phyloP scores from a whole-genome alignment of 2,797 vertebrate genomes.

The Phataginus tetradactyla region DNA sequence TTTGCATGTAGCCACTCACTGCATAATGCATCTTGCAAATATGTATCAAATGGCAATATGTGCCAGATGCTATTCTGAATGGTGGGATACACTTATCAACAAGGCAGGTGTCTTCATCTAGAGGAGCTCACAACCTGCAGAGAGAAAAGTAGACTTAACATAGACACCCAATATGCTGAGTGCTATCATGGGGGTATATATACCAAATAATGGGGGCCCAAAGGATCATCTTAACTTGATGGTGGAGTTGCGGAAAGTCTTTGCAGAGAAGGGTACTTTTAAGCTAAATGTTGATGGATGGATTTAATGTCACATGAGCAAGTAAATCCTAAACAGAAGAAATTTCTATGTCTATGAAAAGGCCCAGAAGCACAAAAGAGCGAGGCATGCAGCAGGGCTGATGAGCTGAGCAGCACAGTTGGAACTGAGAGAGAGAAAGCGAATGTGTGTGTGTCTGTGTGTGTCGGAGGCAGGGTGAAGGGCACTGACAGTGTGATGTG shows the following conservation, averaged over 20 bases:
- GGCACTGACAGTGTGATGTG: neutral
- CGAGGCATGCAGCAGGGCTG: neutral
- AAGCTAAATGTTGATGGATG: neutral
- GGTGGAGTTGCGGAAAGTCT: neutral
- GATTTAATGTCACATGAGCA: neutral
- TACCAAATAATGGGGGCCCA: neutral
- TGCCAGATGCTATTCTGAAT: constrained; percentile 1
- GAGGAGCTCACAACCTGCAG: neutral
- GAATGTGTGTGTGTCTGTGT: neutral
- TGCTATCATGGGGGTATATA: neutral
- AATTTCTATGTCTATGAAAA: neutral
- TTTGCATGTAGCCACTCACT: neutral
- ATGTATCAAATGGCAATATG: constrained; percentile 35
- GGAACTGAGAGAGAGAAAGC: neutral
- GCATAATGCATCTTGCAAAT: neutral
- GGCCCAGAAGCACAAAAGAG: neutral
- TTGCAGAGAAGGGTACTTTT: neutral
- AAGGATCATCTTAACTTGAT: neutral
- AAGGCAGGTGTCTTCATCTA: constrained; percentile 11
- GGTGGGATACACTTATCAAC: neutral
- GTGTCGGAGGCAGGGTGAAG: neutral
- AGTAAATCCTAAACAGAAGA: constrained; percentile 8
- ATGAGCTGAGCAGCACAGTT: neutral
- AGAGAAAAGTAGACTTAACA: neutral
- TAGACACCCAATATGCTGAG: neutral